Evolutionary conservation across 2,888 invertebrate species (phyloP).

Genomic region (Tipula unca): DNA sequence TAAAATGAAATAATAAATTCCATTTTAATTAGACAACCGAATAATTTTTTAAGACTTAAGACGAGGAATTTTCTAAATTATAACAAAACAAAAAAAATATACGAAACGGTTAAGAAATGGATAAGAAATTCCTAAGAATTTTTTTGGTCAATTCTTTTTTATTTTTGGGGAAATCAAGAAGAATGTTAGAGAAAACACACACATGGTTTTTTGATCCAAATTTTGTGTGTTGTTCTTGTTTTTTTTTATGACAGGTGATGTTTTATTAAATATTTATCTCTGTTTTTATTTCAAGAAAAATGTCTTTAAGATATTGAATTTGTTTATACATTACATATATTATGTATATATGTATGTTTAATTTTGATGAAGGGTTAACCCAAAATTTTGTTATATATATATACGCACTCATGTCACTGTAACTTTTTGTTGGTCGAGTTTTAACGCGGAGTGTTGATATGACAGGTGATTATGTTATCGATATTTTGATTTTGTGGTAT

Average conservation of each 20-base stretch:
- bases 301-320: neutral
- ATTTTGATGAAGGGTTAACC: neutral
- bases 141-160: neutral
- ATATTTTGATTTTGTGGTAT: neutral
- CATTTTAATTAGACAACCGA: slow-evolving; percentile 10
- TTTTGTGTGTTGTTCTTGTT: neutral
- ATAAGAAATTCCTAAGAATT: neutral
- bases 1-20: neutral
- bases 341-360: neutral
- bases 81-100: no score
- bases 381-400: neutral
- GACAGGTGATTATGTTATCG: slow-evolving; percentile 14
- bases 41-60: neutral
- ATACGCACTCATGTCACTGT: no score
- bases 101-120: neutral
- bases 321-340: no score
- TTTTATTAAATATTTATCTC: neutral
- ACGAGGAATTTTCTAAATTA: neutral
- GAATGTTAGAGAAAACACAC: neutral
- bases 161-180: neutral
- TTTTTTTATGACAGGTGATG: neutral
- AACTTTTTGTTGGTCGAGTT: neutral
- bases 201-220: slow-evolving; percentile 14
- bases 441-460: neutral
- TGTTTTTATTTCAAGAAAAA: neutral